phyloP scores from a whole-genome alignment of 2,113 vertebrate species.

The Oryzias celebensis region DNA sequence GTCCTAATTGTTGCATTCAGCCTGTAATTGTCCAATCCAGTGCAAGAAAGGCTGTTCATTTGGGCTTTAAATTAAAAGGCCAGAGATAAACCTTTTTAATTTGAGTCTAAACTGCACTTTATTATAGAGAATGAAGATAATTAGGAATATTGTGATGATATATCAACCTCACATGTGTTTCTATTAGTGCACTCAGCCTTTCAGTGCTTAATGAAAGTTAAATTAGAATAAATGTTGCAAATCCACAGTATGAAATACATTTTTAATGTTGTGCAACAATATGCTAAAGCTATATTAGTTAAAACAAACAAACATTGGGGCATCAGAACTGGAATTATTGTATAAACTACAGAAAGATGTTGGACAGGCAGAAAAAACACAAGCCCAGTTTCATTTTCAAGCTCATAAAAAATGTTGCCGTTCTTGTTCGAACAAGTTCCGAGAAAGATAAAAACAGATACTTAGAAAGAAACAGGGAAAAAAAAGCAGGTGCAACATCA shows the following conservation, averaged over 20 bases:
- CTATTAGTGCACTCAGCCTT: conserved; percentile 4
- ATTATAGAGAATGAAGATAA: background rate
- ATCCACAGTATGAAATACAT: background rate
- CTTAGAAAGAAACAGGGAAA: conserved; percentile 23
- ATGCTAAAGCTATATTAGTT: conserved; percentile 1
- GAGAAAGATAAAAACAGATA: conserved; percentile 42
- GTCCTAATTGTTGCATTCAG: too few relatives aligned
- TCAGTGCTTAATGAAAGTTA: background rate
- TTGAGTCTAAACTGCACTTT: background rate
- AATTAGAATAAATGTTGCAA: conserved; percentile 3
- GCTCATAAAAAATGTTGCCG: conserved; percentile 50
- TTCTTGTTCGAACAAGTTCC: conserved; percentile 27
- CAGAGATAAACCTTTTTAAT: background rate
- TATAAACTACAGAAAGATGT: too few relatives aligned
- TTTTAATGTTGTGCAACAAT: background rate
- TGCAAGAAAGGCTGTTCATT: conserved; percentile 3
- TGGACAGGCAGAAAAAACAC: too few relatives aligned
- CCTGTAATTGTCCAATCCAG: conserved; percentile 13
- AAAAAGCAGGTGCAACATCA: conserved; percentile 27
- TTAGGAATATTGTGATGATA: background rate
- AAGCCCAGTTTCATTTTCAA: conserved; percentile 47
- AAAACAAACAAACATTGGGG: background rate
- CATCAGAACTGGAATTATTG: background rate
- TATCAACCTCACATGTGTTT: background rate
- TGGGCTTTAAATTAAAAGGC: conserved; percentile 14